A percentile compares a stretch with the other conserved stretches of the same genome.
These are phyloP conservation scores for Gerris buenoi DNA, from an alignment of 1,140 invertebrate genomes.

Conservation along the genomic window DNA sequence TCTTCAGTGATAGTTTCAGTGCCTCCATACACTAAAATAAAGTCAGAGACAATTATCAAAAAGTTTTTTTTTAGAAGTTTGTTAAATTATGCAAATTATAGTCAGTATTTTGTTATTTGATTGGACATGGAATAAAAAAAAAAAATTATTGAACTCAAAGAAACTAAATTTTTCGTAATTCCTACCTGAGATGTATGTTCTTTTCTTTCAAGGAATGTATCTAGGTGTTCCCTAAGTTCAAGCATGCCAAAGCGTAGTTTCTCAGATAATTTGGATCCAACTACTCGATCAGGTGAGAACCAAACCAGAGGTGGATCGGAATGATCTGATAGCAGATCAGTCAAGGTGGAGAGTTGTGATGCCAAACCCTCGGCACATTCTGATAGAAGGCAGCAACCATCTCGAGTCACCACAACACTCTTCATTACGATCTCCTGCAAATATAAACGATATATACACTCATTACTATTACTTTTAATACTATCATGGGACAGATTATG, in stretches of 20 bases:
- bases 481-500: too few species aligned
- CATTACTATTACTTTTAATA: too few species aligned
- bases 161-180: slow-evolving; percentile 9
- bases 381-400: slow-evolving; percentile 34
- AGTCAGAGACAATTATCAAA: neutral
- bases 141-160: neutral
- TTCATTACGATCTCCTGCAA: slow-evolving; percentile 39
- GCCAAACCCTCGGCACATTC: slow-evolving; percentile 26
- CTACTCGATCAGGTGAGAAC: slow-evolving; percentile 43
- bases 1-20: slow-evolving; percentile 55
- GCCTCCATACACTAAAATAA: slow-evolving; percentile 52
- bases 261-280: slow-evolving; percentile 50
- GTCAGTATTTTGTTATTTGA: neutral
- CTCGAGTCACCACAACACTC: slow-evolving; percentile 37
- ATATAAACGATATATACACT: too few species aligned
- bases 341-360: slow-evolving; percentile 42
- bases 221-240: slow-evolving; percentile 88
- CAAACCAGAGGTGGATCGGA: slow-evolving; percentile 57
- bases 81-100: slow-evolving; percentile 6
- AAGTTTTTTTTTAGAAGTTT: too few species aligned
- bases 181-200: slow-evolving; percentile 77
- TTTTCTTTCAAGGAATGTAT: slow-evolving; percentile 81
- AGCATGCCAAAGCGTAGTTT: slow-evolving; percentile 72
- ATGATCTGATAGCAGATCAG: slow-evolving; percentile 41
- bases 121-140: neutral